These are phyloP conservation scores for Macrosteles quadrilineatus DNA, from an alignment of 1,140 invertebrate species.

Conservation along the genomic window DNA sequence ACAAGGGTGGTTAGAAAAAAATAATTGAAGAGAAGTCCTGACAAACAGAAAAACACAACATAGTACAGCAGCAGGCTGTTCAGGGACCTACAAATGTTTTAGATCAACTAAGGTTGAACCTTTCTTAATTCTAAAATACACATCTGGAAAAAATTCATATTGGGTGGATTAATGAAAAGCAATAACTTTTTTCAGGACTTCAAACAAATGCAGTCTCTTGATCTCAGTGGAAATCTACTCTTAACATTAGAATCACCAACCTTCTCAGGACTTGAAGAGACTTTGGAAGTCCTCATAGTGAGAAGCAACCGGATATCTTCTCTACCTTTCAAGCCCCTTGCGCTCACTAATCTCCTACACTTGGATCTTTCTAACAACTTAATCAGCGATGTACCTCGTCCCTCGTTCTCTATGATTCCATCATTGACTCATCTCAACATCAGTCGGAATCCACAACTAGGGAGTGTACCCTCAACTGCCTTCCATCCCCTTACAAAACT, in stretches of 20 bases:
- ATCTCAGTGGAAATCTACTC: conserved; percentile 77
- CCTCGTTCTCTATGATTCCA: conserved; percentile 68
- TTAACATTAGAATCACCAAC: conserved; percentile 69
- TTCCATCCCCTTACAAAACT: conserved; percentile 63
- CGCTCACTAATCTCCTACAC: conserved; percentile 63
- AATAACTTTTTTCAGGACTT: conserved; percentile 60
- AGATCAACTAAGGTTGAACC: too few relatives aligned
- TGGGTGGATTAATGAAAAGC: too few relatives aligned
- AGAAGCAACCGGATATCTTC: conserved; percentile 73
- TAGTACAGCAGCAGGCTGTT: too few relatives aligned
- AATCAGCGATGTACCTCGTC: conserved; percentile 65
- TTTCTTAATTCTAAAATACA: too few relatives aligned
- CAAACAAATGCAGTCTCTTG: conserved; percentile 69
- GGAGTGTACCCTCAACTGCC: conserved; percentile 57
- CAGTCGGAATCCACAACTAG: conserved; percentile 71
- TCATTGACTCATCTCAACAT: conserved; percentile 74
- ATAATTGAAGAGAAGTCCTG: too few relatives aligned
- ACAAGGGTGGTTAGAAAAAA: too few relatives aligned
- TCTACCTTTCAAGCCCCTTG: conserved; percentile 63
- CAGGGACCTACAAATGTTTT: too few relatives aligned
- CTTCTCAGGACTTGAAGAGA: conserved; percentile 73
- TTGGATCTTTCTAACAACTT: conserved; percentile 80
- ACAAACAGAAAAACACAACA: too few relatives aligned
- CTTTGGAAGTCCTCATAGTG: conserved; percentile 69
- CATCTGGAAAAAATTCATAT: too few relatives aligned